A percentile compares a stretch with the other conserved stretches of the same genome.
Conservation (phyloP, 2,113 vertebrate species). For the Zosterops pallidus region DNA sequence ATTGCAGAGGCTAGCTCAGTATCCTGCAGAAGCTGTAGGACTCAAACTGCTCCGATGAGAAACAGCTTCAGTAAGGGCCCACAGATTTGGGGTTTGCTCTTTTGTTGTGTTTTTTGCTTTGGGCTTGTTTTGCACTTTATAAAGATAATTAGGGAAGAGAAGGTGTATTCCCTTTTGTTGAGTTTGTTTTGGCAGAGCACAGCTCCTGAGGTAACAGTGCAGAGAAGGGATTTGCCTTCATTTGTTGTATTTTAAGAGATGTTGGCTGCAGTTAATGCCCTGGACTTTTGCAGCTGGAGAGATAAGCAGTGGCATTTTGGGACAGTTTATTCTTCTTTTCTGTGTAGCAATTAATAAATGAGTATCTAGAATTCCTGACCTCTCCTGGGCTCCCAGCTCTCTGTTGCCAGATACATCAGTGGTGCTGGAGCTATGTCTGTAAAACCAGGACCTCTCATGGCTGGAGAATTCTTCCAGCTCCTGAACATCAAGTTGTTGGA, state of each 20-base stretch:
- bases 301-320: neutral
- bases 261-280: neutral
- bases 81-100: neutral
- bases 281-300: neutral
- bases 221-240: neutral
- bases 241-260: neutral
- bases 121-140: neutral
- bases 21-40: accelerated
- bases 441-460: neutral
- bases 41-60: accelerated
- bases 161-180: neutral
- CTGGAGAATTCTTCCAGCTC: neutral
- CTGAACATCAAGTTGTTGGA: neutral
- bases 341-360: neutral
- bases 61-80: neutral
- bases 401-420: neutral
- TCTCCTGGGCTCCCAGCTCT: neutral
- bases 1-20: neutral
- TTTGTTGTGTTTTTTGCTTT: neutral
- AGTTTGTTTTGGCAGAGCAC: neutral
- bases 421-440: accelerated
- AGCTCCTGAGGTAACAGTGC: neutral
- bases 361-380: neutral
- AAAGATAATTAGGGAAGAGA: neutral
- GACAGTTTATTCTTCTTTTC: neutral